phyloP scores from a whole-genome alignment of 2,113 vertebrate genomes.

The Corythornis vintsioides region DNA sequence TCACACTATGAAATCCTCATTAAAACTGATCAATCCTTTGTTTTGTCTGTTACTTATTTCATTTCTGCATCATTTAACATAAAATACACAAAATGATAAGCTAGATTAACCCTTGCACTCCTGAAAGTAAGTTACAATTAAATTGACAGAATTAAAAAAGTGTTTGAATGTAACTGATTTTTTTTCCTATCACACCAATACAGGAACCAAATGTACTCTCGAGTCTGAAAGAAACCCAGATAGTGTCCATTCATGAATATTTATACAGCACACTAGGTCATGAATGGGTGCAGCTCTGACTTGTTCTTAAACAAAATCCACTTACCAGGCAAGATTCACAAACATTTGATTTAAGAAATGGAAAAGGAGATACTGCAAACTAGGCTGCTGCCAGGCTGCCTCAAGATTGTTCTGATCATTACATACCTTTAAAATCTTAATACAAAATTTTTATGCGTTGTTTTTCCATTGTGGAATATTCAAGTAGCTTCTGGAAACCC shows the following conservation, averaged over 20 bases:
- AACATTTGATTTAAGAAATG: background rate
- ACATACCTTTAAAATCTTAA: background rate
- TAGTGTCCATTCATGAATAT: background rate
- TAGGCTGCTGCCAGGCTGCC: background rate
- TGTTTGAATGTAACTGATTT: background rate
- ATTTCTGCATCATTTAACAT: background rate
- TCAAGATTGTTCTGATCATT: background rate
- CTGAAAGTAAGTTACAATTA: background rate
- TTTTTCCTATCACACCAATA: background rate
- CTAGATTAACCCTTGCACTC: background rate
- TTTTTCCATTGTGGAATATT: background rate
- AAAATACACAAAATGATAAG: background rate
- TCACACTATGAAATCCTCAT: background rate
- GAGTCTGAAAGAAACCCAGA: background rate
- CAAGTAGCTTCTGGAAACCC: background rate
- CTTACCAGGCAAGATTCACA: background rate
- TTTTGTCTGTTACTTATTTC: background rate
- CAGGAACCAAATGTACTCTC: background rate
- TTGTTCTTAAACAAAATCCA: background rate
- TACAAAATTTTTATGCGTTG: background rate
- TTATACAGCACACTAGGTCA: background rate
- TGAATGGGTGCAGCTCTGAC: background rate
- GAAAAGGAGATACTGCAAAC: background rate
- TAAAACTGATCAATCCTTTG: background rate
- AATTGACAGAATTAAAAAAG: background rate